Conservation (phyloP, 2,888 invertebrate genomes). For the Tanypteryx hageni region DNA sequence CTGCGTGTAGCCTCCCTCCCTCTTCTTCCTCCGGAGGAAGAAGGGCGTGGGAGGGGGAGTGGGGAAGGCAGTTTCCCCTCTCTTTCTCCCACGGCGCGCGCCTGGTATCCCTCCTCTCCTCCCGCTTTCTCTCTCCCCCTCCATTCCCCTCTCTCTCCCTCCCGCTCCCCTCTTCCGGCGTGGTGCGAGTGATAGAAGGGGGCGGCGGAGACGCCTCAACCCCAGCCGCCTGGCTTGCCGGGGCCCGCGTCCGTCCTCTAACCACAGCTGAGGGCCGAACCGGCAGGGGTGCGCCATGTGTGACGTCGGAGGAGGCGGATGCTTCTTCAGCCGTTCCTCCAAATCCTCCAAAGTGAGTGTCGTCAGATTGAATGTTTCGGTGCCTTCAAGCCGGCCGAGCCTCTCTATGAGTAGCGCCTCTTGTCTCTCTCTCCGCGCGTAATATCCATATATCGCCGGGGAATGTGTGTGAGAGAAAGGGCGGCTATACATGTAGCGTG, state of each 20-base stretch:
- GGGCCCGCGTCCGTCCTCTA: constrained; percentile 43
- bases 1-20: not conserved
- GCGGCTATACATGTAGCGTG: too few species aligned
- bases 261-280: not conserved
- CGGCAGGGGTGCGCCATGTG: constrained; percentile 49
- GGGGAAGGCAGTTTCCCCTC: not conserved
- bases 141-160: not conserved
- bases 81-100: not conserved
- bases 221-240: constrained; percentile 57
- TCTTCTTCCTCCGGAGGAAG: not conserved
- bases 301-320: constrained; percentile 59
- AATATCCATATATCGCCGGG: too few species aligned
- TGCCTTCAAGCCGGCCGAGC: too few species aligned
- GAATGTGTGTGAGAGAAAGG: too few species aligned
- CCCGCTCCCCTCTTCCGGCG: constrained; percentile 8
- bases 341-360: constrained; percentile 58
- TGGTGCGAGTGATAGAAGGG: not conserved
- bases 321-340: constrained; percentile 59
- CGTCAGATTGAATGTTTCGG: not conserved
- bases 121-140: not conserved
- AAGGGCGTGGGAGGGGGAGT: not conserved
- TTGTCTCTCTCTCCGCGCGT: too few species aligned
- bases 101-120: not conserved
- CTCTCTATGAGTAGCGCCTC: too few species aligned
- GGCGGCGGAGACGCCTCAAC: constrained; percentile 52